These are phyloP conservation scores for Colostygia pectinataria DNA, from an alignment of 2,888 invertebrate genomes.

Conservation along the genomic window DNA sequence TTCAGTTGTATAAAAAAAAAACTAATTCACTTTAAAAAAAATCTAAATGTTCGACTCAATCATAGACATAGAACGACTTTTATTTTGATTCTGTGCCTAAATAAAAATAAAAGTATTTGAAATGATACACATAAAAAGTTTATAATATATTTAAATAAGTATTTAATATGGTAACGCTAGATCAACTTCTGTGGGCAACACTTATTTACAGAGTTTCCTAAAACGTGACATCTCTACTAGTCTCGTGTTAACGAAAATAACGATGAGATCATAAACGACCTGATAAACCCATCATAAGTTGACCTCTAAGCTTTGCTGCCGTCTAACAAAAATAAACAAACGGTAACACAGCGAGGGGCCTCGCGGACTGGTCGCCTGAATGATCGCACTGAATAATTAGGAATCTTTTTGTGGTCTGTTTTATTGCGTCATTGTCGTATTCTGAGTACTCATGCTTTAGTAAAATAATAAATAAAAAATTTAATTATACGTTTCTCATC, in stretches of 20 bases:
- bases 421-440: conserved; percentile 40
- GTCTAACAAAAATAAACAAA: conserved; percentile 23
- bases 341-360: conserved; percentile 32
- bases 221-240: conserved; percentile 18
- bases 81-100: too few relatives aligned
- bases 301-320: conserved; percentile 31
- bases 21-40: too few relatives aligned
- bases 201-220: conserved; percentile 4
- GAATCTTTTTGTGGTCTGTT: conserved; percentile 44
- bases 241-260: conserved; percentile 39
- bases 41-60: too few relatives aligned
- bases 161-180: too few relatives aligned
- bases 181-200: too few relatives aligned
- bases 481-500: too few relatives aligned
- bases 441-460: background rate
- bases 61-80: too few relatives aligned
- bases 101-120: too few relatives aligned
- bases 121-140: too few relatives aligned
- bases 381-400: conserved; percentile 44
- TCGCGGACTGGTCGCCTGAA: conserved; percentile 32
- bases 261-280: conserved; percentile 43
- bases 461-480: background rate
- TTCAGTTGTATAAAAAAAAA: too few relatives aligned
- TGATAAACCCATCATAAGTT: conserved; percentile 28
- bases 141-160: too few relatives aligned